phyloP scores from a whole-genome alignment of 1,140 invertebrate genomes.

The Acromyrmex charruanus region DNA sequence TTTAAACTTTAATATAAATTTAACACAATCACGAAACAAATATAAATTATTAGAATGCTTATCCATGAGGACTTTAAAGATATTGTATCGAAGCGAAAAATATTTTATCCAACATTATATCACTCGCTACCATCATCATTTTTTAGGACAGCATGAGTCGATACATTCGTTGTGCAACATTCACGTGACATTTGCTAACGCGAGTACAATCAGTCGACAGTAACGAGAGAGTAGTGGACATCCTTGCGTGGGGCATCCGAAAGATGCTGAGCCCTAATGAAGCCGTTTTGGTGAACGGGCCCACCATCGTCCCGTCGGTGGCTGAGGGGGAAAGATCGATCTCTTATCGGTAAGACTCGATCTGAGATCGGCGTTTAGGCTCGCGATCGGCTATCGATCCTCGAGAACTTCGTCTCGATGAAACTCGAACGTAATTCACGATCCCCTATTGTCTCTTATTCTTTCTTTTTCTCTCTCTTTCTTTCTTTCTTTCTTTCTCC shows the following conservation, averaged over 20 bases:
- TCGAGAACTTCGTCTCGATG: slow-evolving; percentile 39
- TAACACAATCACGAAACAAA: neutral
- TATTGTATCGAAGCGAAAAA: slow-evolving; percentile 16
- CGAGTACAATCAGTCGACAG: slow-evolving; percentile 64
- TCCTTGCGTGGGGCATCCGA: slow-evolving; percentile 72
- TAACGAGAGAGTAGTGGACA: slow-evolving; percentile 70
- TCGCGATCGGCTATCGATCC: slow-evolving; percentile 72
- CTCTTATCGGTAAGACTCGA: slow-evolving; percentile 75
- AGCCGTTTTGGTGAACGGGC: slow-evolving; percentile 77
- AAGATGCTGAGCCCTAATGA: slow-evolving; percentile 75
- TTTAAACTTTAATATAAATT: neutral
- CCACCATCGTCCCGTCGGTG: slow-evolving; percentile 72
- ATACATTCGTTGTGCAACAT: neutral
- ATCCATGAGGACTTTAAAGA: neutral
- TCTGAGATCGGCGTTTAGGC: slow-evolving; percentile 74
- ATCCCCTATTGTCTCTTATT: slow-evolving; percentile 64
- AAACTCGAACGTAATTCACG: slow-evolving; percentile 74
- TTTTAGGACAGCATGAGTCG: slow-evolving; percentile 20
- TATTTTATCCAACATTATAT: neutral
- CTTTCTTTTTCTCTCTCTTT: neutral
- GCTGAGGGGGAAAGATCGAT: slow-evolving; percentile 70
- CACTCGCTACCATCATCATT: neutral
- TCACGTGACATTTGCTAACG: slow-evolving; percentile 13
- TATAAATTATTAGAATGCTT: slow-evolving; percentile 3
- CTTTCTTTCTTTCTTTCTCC: slow-evolving; percentile 15